Conservation (phyloP, 2,888 invertebrate species). For the Steinernema carpocapsae region DNA sequence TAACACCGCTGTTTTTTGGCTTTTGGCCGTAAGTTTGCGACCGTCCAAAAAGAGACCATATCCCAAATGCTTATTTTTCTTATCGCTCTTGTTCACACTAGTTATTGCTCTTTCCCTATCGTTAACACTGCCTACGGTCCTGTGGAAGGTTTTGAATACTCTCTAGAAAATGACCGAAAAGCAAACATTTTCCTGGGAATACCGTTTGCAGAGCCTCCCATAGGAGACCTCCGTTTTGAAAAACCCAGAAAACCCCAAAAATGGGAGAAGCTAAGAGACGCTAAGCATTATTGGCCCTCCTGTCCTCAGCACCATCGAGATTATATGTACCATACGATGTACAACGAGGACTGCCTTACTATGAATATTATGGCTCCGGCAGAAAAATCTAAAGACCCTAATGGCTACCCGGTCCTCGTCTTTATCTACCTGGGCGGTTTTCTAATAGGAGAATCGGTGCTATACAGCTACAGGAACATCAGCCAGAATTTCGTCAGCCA, state of each 20-base stretch:
- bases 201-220: constrained; percentile 36
- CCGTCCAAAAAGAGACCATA: no score
- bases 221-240: constrained; percentile 40
- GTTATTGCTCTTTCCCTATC: not conserved
- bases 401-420: constrained; percentile 83
- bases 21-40: no score
- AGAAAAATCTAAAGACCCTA: constrained; percentile 19
- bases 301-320: constrained; percentile 52
- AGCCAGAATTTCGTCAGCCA: constrained; percentile 72
- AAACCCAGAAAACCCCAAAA: constrained; percentile 50
- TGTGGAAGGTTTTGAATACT: constrained; percentile 49
- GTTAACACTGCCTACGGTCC: constrained; percentile 46
- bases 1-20: no score
- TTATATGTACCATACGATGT: no score
- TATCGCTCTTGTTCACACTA: not conserved
- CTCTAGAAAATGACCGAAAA: not conserved
- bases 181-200: constrained; percentile 46
- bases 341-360: constrained; percentile 85
- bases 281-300: constrained; percentile 51
- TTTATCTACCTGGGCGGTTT: constrained; percentile 95
- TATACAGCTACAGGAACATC: constrained; percentile 51
- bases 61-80: not conserved
- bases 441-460: constrained; percentile 75
- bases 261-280: constrained; percentile 57
- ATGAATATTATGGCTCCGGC: constrained; percentile 85